Evolutionary conservation across 2,797 vertebrate genomes (phyloP).

Genomic region (Meda fulgida): DNA sequence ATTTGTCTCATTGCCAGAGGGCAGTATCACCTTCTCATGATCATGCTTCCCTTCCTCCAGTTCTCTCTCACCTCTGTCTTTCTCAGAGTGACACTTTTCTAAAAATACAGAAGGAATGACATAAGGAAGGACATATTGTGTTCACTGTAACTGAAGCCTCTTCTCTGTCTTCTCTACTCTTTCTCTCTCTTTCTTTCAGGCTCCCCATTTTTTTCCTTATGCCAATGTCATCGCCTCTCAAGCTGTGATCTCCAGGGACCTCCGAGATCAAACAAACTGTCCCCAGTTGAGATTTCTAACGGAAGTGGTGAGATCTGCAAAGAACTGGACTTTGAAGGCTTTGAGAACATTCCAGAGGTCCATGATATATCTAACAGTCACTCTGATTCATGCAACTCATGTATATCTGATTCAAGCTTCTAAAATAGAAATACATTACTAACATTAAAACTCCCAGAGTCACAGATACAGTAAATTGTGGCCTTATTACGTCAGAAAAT

Average conservation of each 20-base stretch:
- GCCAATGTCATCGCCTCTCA: slow-evolving; percentile 63
- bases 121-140: slow-evolving; percentile 71
- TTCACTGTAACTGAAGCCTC: slow-evolving; percentile 74
- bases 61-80: slow-evolving; percentile 68
- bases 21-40: slow-evolving; percentile 69
- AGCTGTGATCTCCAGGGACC: slow-evolving; percentile 57
- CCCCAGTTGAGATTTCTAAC: slow-evolving; percentile 59
- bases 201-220: slow-evolving; percentile 49
- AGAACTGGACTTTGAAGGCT: slow-evolving; percentile 48
- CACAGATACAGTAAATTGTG: slow-evolving; percentile 11
- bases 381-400: slow-evolving; percentile 46
- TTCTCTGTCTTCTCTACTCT: slow-evolving; percentile 35
- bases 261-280: slow-evolving; percentile 66
- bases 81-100: slow-evolving; percentile 65
- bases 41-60: slow-evolving; percentile 64
- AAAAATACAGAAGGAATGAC: slow-evolving; percentile 61
- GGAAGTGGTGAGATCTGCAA: slow-evolving; percentile 61
- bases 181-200: slow-evolving; percentile 40
- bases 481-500: slow-evolving; percentile 22
- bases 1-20: slow-evolving; percentile 66
- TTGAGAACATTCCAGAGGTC: slow-evolving; percentile 38
- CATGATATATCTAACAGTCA: slow-evolving; percentile 50
- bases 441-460: slow-evolving; percentile 9
- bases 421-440: slow-evolving; percentile 41
- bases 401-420: slow-evolving; percentile 56